Evolutionary conservation across 2,888 invertebrate genomes (phyloP), one percentile per base, ranked within the genome.

Genomic region (Cheilosia variabilis): DNA sequence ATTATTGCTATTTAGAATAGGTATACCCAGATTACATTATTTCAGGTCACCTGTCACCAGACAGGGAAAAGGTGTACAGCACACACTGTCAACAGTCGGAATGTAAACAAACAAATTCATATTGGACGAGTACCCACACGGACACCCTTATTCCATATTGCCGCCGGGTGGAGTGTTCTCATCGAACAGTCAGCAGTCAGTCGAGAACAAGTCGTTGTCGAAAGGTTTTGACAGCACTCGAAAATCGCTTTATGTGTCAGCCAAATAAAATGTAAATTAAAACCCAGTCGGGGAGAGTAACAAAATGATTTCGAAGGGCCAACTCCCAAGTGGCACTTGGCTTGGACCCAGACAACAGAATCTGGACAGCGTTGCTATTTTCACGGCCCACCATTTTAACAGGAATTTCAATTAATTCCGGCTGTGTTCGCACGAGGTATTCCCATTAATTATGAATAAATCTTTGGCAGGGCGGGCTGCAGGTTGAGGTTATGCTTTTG

Each of bases 381-480:
- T 77, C 24, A 45, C 50, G 17, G 24, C 27, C 13, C 43, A 27
- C 53, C 45, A 57, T 58, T 66, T 62, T 62, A 15, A 60, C 43
- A 37, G 62, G 62, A 78, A 71, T 78, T 57, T 65, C 69, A 78
- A 78, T 78, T 78, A 50, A 52, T 69, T 78, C 41, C 62, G 62
- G 10, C 62, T 52, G 69, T 22, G 55, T 69, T 69, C 77, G 17
- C 77, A 78, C 55, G 77, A 69, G 24, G 55, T 45, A 41, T 50
- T 71, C 47, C 47, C 19, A 78, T 78, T 78, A 63, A 78, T 57
- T 63, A 78, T 78, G 55, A 71, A 78, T 78, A 78, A 78, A 78
- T 78, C 57, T 34, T 57, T 50, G 27, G 4, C 41, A 53, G 41
- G 37, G 3, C 27, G 41, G 37, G 5, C 27, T 41, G 6, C 41